Percentiles rank a stretch among this genome's conserved stretches.
These are phyloP conservation scores for Pogona vitticeps DNA, from an alignment of 2,113 vertebrate species.

Conservation along the genomic window DNA sequence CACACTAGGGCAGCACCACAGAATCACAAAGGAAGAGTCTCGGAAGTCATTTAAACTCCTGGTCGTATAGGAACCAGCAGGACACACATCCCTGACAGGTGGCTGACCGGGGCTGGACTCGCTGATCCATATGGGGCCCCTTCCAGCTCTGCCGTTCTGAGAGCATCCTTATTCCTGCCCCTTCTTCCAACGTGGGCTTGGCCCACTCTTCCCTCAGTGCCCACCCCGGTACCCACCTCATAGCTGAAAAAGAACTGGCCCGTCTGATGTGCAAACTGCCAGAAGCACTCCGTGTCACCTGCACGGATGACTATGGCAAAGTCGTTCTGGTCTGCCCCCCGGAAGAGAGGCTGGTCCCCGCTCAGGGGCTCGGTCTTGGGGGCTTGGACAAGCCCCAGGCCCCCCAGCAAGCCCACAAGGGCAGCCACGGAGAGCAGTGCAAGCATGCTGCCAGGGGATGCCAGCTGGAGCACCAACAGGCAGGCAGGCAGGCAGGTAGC, in stretches of 20 bases:
- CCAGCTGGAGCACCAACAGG: fast-evolving
- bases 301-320: conserved; percentile 84
- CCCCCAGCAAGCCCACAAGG: conserved; percentile 39
- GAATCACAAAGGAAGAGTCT: too few species aligned
- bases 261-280: conserved; percentile 86
- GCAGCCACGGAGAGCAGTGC: conserved; percentile 35
- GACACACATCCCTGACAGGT: too few species aligned
- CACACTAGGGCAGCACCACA: too few species aligned
- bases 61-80: too few species aligned
- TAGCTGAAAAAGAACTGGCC: conserved; percentile 91
- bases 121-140: too few species aligned
- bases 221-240: conserved; percentile 74
- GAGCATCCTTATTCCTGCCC: too few species aligned
- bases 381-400: conserved; percentile 50
- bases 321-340: conserved; percentile 83
- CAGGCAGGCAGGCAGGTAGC: fast-evolving
- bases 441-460: conserved; percentile 52
- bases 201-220: fast-evolving
- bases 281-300: conserved; percentile 82
- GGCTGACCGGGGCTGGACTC: too few species aligned
- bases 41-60: too few species aligned
- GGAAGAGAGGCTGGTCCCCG: conserved; percentile 77
- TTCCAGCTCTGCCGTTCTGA: too few species aligned
- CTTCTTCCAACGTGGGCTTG: too few species aligned
- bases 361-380: conserved; percentile 65